phyloP scores from a whole-genome alignment of 2,888 invertebrate genomes.

The Diarsia mendica region DNA sequence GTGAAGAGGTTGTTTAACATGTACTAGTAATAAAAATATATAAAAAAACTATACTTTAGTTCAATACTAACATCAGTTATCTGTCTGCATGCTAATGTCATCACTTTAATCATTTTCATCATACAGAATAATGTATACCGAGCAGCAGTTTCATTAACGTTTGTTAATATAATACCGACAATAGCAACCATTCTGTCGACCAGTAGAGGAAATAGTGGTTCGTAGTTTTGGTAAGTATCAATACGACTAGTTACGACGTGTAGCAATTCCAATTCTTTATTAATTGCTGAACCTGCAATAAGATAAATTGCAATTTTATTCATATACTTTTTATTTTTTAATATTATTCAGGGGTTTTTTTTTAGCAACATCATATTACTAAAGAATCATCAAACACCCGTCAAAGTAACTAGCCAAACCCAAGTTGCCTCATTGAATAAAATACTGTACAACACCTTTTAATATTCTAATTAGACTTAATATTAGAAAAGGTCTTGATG shows the following conservation, averaged over 20 bases:
- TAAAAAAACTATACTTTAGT: not conserved
- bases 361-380: slow-evolving; percentile 84
- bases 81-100: slow-evolving; percentile 59
- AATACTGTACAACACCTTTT: slow-evolving; percentile 66
- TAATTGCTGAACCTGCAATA: slow-evolving; percentile 61
- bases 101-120: slow-evolving; percentile 70
- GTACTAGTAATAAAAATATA: not conserved
- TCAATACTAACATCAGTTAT: slow-evolving; percentile 64
- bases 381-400: slow-evolving; percentile 83
- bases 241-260: slow-evolving; percentile 62
- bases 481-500: slow-evolving; percentile 57
- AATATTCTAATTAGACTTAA: slow-evolving; percentile 64
- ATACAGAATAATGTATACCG: slow-evolving; percentile 67
- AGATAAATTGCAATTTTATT: slow-evolving; percentile 11
- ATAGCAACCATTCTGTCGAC: slow-evolving; percentile 70
- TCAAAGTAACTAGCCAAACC: slow-evolving; percentile 76
- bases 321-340: not conserved
- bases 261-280: slow-evolving; percentile 67
- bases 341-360: not conserved
- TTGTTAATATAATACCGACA: slow-evolving; percentile 60
- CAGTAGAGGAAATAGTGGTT: slow-evolving; percentile 67
- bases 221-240: slow-evolving; percentile 64
- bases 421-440: slow-evolving; percentile 77
- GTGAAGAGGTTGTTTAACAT: not conserved
- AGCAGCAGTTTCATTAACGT: slow-evolving; percentile 60